A percentile compares a stretch with the other conserved stretches of the same genome.
Evolutionary conservation across 1,140 invertebrate genomes (phyloP).

Genomic region (Brachionus paranguensis): DNA sequence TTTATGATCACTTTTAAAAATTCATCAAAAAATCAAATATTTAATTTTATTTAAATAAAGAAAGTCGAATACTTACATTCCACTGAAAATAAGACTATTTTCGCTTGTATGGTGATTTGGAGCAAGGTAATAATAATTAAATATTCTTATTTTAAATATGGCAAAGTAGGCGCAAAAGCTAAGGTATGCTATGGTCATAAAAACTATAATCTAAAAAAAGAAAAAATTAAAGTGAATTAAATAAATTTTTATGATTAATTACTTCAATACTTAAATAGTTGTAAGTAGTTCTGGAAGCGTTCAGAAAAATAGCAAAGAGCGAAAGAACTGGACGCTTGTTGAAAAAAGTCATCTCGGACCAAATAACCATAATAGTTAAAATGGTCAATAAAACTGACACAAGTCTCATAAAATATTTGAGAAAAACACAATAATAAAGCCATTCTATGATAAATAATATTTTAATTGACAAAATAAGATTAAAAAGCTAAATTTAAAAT

Average conservation of each 20-base stretch:
- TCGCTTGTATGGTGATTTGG: slow-evolving; percentile 96
- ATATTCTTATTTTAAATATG: slow-evolving; percentile 85
- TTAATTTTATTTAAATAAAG: too few species aligned
- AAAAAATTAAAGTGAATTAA: slow-evolving; percentile 45
- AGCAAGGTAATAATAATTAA: slow-evolving; percentile 94
- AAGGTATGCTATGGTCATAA: slow-evolving; percentile 81
- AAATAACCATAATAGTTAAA: slow-evolving; percentile 83
- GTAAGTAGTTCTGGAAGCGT: slow-evolving; percentile 70
- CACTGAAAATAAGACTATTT: slow-evolving; percentile 95
- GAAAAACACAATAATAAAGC: slow-evolving; percentile 84
- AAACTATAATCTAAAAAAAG: slow-evolving; percentile 68
- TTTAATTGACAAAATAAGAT: background rate
- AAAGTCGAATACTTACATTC: slow-evolving; percentile 61
- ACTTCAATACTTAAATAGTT: slow-evolving; percentile 94
- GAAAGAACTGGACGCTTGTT: slow-evolving; percentile 80
- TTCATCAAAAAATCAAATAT: too few species aligned
- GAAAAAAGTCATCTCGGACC: slow-evolving; percentile 98
- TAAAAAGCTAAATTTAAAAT: background rate
- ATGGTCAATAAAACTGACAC: slow-evolving; percentile 68
- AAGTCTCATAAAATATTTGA: slow-evolving; percentile 67
- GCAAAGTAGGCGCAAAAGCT: slow-evolving; percentile 97
- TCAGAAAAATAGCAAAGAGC: slow-evolving; percentile 85
- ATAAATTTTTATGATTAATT: slow-evolving; percentile 44
- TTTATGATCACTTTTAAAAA: too few species aligned
- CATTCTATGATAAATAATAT: slow-evolving; percentile 65